Evolutionary conservation across 92 coral and sea anemone species (phyloP), one percentile per base, ranked within the genome.

Genomic region (Chrysogorgia sp.): DNA sequence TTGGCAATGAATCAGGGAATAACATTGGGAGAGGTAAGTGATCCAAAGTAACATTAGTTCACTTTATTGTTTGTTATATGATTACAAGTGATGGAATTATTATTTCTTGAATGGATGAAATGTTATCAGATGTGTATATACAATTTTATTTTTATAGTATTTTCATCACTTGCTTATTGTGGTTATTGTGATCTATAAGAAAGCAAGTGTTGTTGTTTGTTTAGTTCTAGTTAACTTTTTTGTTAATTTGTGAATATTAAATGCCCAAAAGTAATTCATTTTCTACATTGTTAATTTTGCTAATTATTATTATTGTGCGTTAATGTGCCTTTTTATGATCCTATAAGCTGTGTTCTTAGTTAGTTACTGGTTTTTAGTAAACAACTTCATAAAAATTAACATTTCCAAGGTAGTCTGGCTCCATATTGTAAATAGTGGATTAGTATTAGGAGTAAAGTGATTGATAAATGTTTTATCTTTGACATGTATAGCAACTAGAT

Each of bases 381-480:
- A 26, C 22, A 10, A 19, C 23, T 31, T 53, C 33, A 49, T 23
- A n/a, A 64, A 10, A 20, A 24, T 26, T 8, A 49, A 50, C 63
- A 28, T 71, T 37, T 30, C 3, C 58, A 32, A 72, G 65, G 24
- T 65, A 72, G 25, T 50, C 58, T 52, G 79, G 6, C 79, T 56
- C 79, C 79, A 32, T 31, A 3, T 52, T 15, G 79, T 72, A 72
- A 72, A 72, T 55, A 72, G 58, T 58, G 79, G 79, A 72, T 72
- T 55, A 72, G 14, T 34, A 32, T 7, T 12, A 45, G 76, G 59
- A 26, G 76, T 26, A 35, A 69, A 69, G 47, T 33, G 13, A 32
- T 17, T 17, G 59, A 52, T 23, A 52, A 43, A 52, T 52, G 59
- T 52, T 52, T 52, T 23, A 52, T 52, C 8, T 23, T 52, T 52